A percentile compares a stretch with the other conserved stretches of the same genome.
Evolutionary conservation across 2,113 vertebrate species (phyloP).

Genomic region (Entosphenus tridentatus): DNA sequence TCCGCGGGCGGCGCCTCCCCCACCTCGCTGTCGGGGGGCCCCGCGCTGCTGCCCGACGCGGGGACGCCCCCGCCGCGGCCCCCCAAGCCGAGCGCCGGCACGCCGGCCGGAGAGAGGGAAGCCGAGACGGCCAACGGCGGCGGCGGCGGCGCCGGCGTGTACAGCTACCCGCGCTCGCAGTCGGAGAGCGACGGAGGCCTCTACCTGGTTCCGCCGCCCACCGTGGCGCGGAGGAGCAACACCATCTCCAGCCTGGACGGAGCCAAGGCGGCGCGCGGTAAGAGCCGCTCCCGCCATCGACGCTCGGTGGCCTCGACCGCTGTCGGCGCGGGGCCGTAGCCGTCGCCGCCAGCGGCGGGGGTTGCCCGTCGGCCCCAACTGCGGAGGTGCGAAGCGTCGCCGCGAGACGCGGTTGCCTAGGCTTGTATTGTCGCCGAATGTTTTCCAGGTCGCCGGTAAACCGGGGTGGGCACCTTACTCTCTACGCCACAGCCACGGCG

Average conservation of each 20-base stretch:
- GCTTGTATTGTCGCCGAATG: too few relatives aligned
- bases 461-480: too few relatives aligned
- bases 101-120: background rate
- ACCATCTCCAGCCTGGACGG: conserved; percentile 5
- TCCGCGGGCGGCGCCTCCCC: conserved; percentile 31
- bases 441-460: too few relatives aligned
- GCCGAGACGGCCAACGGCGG: background rate
- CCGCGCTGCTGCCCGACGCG: conserved; percentile 36
- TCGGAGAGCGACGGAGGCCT: conserved; percentile 1
- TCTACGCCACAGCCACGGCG: too few relatives aligned
- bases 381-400: too few relatives aligned
- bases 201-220: background rate
- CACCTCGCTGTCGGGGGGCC: conserved; percentile 38
- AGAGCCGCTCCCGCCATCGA: too few relatives aligned
- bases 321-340: too few relatives aligned
- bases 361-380: too few relatives aligned
- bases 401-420: too few relatives aligned
- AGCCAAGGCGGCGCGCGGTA: too few relatives aligned
- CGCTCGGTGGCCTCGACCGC: too few relatives aligned
- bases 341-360: too few relatives aligned
- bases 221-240: conserved; percentile 5
- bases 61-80: conserved; percentile 41
- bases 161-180: conserved; percentile 5
- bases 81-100: conserved; percentile 13
- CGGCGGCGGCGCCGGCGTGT: background rate